Percentiles rank a stretch among this genome's conserved stretches.
These are phyloP conservation scores for Glyphotaelius pellucidus DNA, from an alignment of 2,888 invertebrate genomes.

Conservation along the genomic window DNA sequence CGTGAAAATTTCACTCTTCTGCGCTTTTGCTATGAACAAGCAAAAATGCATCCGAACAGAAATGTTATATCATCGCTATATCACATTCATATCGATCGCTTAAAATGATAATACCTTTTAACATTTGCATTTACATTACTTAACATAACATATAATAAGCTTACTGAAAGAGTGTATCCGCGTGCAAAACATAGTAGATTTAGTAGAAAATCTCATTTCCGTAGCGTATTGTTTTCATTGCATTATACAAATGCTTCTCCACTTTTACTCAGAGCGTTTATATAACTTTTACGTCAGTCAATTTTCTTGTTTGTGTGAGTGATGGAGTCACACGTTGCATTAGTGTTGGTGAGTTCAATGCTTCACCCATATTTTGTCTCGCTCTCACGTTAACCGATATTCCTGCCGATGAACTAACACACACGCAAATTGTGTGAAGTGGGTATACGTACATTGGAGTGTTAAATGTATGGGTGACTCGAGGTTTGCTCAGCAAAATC, in stretches of 20 bases:
- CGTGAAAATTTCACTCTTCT: neutral
- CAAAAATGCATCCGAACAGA: neutral
- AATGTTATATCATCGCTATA: neutral
- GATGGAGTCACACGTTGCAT: neutral
- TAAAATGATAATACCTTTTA: neutral
- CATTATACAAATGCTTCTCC: neutral
- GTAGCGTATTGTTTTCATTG: neutral
- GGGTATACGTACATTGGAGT: neutral
- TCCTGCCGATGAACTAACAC: constrained; percentile 46
- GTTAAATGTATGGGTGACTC: neutral
- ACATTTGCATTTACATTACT: neutral
- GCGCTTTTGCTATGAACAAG: neutral
- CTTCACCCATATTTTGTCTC: constrained; percentile 64
- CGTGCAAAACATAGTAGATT: neutral
- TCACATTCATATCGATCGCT: neutral
- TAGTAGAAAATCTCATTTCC: neutral
- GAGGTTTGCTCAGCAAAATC: neutral
- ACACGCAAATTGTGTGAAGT: neutral
- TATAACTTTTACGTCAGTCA: neutral
- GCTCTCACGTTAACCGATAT: constrained; percentile 63
- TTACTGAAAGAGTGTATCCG: neutral
- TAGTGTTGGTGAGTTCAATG: constrained; percentile 59
- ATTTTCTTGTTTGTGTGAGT: neutral
- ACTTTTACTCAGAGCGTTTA: neutral
- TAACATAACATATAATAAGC: neutral